phyloP scores from a whole-genome alignment of 2,113 vertebrate species.

The Pseudorectes ferrugineus region DNA sequence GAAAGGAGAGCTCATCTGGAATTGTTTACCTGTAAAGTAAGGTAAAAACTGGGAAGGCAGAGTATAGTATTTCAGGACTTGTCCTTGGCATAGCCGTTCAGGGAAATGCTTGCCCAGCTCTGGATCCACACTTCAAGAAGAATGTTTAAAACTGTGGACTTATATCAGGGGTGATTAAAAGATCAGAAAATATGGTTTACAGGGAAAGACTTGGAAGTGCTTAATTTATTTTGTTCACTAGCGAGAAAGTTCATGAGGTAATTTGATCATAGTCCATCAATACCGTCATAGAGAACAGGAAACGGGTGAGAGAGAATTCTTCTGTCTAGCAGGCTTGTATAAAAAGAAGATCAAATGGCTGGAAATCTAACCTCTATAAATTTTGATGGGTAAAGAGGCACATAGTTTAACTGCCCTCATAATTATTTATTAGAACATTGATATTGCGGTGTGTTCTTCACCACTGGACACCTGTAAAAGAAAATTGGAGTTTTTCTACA shows the following conservation, averaged over 20 bases:
- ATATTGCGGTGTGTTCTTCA: neutral
- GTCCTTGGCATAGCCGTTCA: neutral
- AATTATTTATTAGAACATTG: neutral
- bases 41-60: neutral
- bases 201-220: neutral
- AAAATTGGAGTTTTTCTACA: neutral
- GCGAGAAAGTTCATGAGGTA: neutral
- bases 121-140: neutral
- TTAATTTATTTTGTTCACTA: neutral
- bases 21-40: neutral
- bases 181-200: neutral
- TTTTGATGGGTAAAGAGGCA: neutral
- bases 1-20: neutral
- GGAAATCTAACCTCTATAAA: neutral
- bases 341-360: constrained; percentile 7
- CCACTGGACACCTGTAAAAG: neutral
- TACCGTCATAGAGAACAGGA: neutral
- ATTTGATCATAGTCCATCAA: neutral
- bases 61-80: neutral
- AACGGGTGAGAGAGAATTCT: neutral
- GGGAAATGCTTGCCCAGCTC: neutral
- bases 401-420: neutral
- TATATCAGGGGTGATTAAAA: neutral
- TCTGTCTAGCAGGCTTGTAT: neutral
- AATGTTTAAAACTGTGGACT: neutral